A percentile compares a stretch with the other conserved stretches of the same genome.
Evolutionary conservation across 2,113 vertebrate genomes (phyloP).

Genomic region (Hystrix brachyura): DNA sequence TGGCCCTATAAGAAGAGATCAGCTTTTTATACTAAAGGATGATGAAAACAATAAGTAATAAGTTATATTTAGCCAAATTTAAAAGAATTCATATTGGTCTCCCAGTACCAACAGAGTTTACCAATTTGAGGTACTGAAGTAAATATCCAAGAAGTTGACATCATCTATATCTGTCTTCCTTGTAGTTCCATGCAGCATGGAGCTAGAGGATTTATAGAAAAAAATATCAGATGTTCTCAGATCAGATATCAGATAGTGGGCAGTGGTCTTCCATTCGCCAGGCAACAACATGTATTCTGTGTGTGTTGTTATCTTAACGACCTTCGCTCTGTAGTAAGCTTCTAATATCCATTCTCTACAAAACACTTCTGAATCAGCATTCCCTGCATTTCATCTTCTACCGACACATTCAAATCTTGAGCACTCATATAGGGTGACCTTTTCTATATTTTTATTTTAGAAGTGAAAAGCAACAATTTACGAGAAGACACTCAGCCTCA

Average conservation of each 20-base stretch:
- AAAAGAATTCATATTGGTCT: background rate
- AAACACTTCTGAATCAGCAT: background rate
- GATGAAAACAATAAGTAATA: background rate
- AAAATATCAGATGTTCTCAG: background rate
- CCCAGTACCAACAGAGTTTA: background rate
- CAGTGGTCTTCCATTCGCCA: background rate
- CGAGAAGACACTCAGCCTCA: background rate
- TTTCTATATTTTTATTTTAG: slow-evolving; percentile 31
- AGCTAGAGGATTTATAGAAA: background rate
- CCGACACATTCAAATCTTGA: background rate
- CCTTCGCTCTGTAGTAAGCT: background rate
- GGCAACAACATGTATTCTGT: background rate
- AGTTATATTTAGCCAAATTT: background rate
- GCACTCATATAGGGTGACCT: background rate
- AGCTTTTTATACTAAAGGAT: background rate
- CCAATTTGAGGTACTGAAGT: background rate
- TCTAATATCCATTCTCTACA: background rate
- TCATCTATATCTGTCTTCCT: background rate
- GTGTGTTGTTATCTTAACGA: background rate
- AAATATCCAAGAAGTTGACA: background rate
- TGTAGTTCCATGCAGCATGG: background rate
- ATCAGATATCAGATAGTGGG: background rate
- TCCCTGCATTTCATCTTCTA: background rate
- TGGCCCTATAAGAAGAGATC: background rate
- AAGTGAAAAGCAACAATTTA: background rate